A percentile compares a stretch with the other conserved stretches of the same genome.
Evolutionary conservation across 2,113 vertebrate species (phyloP).

Genomic region (Nibea coibor): DNA sequence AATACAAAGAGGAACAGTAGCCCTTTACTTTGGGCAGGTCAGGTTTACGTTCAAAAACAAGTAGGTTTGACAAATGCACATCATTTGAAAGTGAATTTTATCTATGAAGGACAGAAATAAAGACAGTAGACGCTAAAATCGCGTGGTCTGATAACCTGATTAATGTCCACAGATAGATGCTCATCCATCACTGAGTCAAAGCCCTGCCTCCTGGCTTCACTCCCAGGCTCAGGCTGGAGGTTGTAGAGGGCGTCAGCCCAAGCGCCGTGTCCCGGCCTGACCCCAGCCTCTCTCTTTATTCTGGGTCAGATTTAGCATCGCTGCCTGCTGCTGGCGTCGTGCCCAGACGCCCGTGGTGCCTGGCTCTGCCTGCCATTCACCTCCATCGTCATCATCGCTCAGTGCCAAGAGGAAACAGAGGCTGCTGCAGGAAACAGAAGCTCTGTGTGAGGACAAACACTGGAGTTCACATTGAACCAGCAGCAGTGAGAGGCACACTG

Average conservation of each 20-base stretch:
- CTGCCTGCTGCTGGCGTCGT: conserved; percentile 29
- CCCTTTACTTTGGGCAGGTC: not conserved
- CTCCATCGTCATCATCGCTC: conserved; percentile 24
- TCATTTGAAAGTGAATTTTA: not conserved
- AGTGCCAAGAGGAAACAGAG: conserved; percentile 45
- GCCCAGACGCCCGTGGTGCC: conserved; percentile 38
- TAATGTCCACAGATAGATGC: conserved; percentile 23
- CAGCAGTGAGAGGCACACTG: not conserved
- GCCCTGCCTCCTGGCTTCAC: conserved; percentile 8
- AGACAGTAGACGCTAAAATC: not conserved
- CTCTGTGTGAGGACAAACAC: conserved; percentile 47
- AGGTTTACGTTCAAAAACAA: not conserved
- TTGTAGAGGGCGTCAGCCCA: not conserved
- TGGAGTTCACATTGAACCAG: conserved; percentile 22
- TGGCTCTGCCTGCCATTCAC: conserved; percentile 40
- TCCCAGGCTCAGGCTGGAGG: conserved; percentile 15
- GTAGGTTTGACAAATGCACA: not conserved
- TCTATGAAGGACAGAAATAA: too few relatives aligned
- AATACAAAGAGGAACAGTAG: not conserved
- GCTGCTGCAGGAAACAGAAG: conserved; percentile 53
- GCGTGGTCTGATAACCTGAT: conserved; percentile 20
- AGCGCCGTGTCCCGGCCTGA: conserved; percentile 31
- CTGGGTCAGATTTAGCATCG: conserved; percentile 39
- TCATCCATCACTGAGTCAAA: conserved; percentile 38
- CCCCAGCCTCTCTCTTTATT: conserved; percentile 15